Evolutionary conservation across 2,888 invertebrate species (phyloP), one percentile per base, ranked within the genome.

Genomic region (Pocota personata): DNA sequence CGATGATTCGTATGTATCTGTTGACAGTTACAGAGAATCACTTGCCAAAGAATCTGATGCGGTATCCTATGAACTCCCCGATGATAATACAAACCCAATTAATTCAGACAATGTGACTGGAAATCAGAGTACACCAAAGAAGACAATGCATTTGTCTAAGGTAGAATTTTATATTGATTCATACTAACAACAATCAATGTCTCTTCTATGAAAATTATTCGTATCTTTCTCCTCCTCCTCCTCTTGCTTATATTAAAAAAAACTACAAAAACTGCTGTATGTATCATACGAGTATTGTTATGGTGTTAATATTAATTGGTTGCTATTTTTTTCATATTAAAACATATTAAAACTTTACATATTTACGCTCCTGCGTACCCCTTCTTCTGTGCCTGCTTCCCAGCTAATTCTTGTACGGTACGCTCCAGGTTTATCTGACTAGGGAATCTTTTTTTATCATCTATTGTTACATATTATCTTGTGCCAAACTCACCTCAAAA

Each of bases 161-260:
- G 91, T 91, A 92, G 91, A 91, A 88, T 88, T 92, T 89, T 92
- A 90, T 88, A 88, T 92, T 89, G 90, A 91, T 88, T 90, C 92
- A 67, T 89, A 91, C 88, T 91, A 82, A 72, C 27, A 58, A 14
- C 7, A 43, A 67, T 30, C 62, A 75, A 24, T 14, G 12, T 12
- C 24, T 58, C 35, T 35, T 27, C 40, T 32, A 32, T 52, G 0
- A 21, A 66, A 19, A 8, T 46, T 55, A 40, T 12, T 35, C 19
- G 37, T 16, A 14, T 16, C 27, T 35, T 66, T 48, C 43, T 62
- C 6, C 21, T 24, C 48, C n/a, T n/a, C n/a, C n/a, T n/a, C n/a
- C 21, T 60, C 40, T 64, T 55, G 43, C 48, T 37, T 71, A 35
- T 21, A 46, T 50, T 50, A 76, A 79, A 57, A 66, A 52, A 50